Conservation (phyloP, 2,113 vertebrate species). For the Scortum barcoo region DNA sequence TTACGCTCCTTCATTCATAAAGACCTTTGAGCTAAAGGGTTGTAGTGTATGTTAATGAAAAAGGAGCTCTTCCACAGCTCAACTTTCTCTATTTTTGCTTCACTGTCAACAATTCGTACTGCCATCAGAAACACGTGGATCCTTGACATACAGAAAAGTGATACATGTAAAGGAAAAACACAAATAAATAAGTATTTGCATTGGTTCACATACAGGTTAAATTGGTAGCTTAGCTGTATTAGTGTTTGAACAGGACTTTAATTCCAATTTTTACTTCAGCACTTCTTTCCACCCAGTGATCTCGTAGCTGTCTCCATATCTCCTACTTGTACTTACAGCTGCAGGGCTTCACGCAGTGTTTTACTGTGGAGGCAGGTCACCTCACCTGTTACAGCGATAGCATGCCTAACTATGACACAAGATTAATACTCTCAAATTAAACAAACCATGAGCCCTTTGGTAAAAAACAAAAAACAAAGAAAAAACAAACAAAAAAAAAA, state of each 20-base stretch:
- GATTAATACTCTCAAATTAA: neutral
- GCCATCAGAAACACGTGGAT: too few species aligned
- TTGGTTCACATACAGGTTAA: neutral
- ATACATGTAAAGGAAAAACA: neutral
- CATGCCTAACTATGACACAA: neutral
- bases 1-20: too few species aligned
- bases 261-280: constrained; percentile 1
- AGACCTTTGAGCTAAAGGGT: too few species aligned
- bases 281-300: neutral
- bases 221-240: neutral
- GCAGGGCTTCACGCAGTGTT: neutral
- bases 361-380: neutral
- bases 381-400: neutral
- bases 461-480: neutral
- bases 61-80: too few species aligned
- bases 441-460: neutral
- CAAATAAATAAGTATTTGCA: neutral
- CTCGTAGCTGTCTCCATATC: neutral
- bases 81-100: too few species aligned
- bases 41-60: too few species aligned
- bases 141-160: neutral
- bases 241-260: neutral
- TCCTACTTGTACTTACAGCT: neutral
- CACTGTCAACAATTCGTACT: too few species aligned
- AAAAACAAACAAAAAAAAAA: neutral